Conservation (phyloP, 2,888 invertebrate species). For the Harmothoe impar region DNA sequence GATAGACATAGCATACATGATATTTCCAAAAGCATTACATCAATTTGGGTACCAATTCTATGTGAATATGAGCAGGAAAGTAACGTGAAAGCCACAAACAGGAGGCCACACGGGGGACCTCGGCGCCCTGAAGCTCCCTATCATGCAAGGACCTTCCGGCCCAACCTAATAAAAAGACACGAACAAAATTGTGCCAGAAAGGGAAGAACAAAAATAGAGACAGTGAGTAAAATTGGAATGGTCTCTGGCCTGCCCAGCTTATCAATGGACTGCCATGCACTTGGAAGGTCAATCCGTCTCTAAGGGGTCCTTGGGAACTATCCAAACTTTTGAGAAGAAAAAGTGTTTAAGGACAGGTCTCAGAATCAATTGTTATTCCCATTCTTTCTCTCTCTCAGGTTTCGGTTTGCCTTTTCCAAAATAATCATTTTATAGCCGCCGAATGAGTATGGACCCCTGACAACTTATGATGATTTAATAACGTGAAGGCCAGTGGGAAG, state of each 20-base stretch:
- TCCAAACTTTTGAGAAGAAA: not conserved
- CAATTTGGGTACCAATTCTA: too few species aligned
- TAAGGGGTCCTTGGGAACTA: not conserved
- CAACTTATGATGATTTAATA: too few species aligned
- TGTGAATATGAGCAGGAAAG: too few species aligned
- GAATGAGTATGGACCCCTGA: too few species aligned
- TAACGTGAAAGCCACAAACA: not conserved
- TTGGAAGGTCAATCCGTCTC: not conserved
- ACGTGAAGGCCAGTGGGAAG: too few species aligned
- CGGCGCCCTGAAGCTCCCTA: not conserved
- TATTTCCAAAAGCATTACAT: too few species aligned
- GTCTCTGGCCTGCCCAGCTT: not conserved
- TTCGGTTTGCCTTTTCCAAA: too few species aligned
- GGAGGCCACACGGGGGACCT: not conserved
- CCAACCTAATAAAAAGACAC: not conserved
- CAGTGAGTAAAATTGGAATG: not conserved
- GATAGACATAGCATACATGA: too few species aligned
- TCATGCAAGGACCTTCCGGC: not conserved
- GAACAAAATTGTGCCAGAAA: not conserved
- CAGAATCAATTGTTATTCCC: too few species aligned
- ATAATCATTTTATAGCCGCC: too few species aligned
- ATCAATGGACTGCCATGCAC: conserved; percentile 10
- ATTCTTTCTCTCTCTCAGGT: too few species aligned
- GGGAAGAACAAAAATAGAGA: not conserved
- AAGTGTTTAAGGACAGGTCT: not conserved